A percentile compares a stretch with the other conserved stretches of the same genome.
These are phyloP conservation scores for Mirza zaza DNA, from an alignment of 2,113 vertebrate genomes.

Conservation along the genomic window DNA sequence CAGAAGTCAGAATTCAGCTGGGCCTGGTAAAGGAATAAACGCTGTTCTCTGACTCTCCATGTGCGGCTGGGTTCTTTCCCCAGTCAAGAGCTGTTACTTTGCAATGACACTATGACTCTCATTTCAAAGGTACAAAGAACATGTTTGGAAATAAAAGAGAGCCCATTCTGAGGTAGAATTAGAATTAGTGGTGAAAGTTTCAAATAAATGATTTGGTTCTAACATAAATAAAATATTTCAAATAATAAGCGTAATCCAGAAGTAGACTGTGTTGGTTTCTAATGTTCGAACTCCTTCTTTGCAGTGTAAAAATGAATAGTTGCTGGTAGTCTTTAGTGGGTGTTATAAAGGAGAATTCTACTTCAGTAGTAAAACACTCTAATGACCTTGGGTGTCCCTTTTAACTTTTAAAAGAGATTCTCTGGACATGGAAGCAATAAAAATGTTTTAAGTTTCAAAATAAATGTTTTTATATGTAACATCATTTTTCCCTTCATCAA, in stretches of 20 bases:
- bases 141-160: background rate
- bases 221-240: background rate
- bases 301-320: background rate
- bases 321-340: accelerated
- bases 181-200: background rate
- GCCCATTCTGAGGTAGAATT: background rate
- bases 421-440: background rate
- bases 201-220: background rate
- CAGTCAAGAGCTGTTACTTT: too few relatives aligned
- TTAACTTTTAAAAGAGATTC: background rate
- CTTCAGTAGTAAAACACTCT: background rate
- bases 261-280: background rate
- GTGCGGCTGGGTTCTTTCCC: too few relatives aligned
- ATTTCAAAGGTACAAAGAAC: background rate
- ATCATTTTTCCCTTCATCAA: background rate
- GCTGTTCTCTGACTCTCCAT: too few relatives aligned
- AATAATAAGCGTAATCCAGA: background rate
- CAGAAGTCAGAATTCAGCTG: too few relatives aligned
- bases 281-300: background rate
- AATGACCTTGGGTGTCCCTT: background rate
- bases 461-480: constrained; percentile 44
- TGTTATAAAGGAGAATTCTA: background rate
- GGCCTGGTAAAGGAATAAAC: too few relatives aligned
- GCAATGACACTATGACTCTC: background rate
- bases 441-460: constrained; percentile 9